Base-by-base conservation (phyloP, 2,113 vertebrate genomes). In the Marcusenius ussheri region DNA sequence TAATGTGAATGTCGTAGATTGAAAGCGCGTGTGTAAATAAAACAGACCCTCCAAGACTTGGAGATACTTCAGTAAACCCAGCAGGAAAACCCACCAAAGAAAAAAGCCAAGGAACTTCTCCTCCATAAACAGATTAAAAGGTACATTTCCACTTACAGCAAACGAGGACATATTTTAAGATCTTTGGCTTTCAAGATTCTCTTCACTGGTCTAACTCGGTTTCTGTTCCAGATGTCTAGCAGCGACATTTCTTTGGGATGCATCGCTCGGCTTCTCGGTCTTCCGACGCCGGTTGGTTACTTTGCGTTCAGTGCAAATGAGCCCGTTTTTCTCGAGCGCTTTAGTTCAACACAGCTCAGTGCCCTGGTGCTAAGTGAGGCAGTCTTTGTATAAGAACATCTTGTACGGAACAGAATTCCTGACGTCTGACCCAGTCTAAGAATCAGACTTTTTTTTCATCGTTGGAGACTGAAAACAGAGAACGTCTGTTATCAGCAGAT, bases 81-180 rank as follows among this genome's bases (percentile, higher is more conserved):
- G 35, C 74, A 39, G 35, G 27, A 77, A 77, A 77, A 6, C 10
- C 35, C 70, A 77, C 35, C 62, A 70, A 27, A 27, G 27, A n/a
- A 31, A 70, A 70, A 70, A 11, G n/a, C 62, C 3, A 31, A 11
- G 62, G n/a, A 1, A 31, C n/a, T 27, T 31, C 62, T 83, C 42
- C 6, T 45, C 83, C 35, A 46, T 83, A 80, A 80, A 80, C 31
- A 19, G 5, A 80, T 17, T 47, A 39, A 51, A 70, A 90, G 11
- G 5, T 66, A 2, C 51, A 49, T 90, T 3, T 27, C 45, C 24
- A 93, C 93, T 93, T 90, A 93, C 93, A 92, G n/a, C 50, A 91
- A 90, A 17, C 0, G 77, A 21, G 90, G 91, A 80, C 70, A 91
- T 91, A 92, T 84, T 90, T 90, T 92, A 31, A 90, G 83, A 7